Conservation (phyloP, 2,797 vertebrate genomes). For the Cyprinella venusta region DNA sequence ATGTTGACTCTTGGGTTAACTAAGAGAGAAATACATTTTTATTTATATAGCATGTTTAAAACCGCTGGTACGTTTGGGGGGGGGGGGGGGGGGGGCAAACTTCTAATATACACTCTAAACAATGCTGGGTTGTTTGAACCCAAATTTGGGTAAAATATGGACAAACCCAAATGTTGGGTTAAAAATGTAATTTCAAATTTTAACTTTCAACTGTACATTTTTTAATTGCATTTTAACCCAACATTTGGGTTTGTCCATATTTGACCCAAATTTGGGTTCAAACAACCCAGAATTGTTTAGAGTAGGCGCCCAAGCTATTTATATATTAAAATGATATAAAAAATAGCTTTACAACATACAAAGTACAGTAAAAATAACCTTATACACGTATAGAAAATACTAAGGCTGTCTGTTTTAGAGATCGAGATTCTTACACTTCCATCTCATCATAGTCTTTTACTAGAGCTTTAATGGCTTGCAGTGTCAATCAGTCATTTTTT, state of each 20-base stretch:
- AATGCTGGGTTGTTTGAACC: no score
- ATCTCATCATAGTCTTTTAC: neutral
- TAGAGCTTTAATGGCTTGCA: constrained; percentile 6
- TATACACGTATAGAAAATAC: neutral
- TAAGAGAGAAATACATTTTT: neutral
- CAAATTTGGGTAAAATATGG: no score
- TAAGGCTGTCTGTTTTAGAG: neutral
- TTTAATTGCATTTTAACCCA: no score
- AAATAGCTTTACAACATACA: no score
- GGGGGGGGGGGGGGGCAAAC: neutral
- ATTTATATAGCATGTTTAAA: neutral
- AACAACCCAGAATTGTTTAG: no score
- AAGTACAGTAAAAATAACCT: neutral
- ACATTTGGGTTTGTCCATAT: no score
- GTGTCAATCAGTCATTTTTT: neutral
- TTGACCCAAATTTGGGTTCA: no score
- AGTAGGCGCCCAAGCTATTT: neutral
- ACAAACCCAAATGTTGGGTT: no score
- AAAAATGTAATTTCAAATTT: no score
- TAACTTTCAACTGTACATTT: no score
- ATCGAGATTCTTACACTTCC: neutral
- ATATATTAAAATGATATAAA: neutral
- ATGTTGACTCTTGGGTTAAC: neutral
- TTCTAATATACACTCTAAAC: no score
- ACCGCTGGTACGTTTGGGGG: neutral